Conservation (phyloP, 2,888 invertebrate genomes). For the Bruchidius siliquastri region DNA sequence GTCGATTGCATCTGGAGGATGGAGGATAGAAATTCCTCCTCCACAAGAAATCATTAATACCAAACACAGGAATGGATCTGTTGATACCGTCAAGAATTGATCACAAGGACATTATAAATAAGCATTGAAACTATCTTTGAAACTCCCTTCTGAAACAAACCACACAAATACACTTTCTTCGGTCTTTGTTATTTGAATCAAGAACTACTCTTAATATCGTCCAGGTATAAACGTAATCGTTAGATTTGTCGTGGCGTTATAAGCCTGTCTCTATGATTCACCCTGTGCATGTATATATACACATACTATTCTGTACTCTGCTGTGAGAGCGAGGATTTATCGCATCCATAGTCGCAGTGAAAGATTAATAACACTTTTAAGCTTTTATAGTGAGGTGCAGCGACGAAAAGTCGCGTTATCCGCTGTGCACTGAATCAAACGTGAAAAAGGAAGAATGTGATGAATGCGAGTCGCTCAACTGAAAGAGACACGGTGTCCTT, state of each 20-base stretch:
- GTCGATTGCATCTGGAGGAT: too few species aligned
- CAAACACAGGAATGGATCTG: too few species aligned
- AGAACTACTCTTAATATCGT: too few species aligned
- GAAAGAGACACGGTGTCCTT: background rate
- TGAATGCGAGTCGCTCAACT: background rate
- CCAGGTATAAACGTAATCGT: too few species aligned
- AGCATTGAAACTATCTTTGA: too few species aligned
- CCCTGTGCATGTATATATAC: background rate
- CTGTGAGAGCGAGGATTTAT: slow-evolving; percentile 14
- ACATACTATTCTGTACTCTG: background rate
- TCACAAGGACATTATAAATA: too few species aligned
- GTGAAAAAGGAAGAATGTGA: background rate
- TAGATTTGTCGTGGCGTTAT: background rate
- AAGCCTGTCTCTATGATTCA: background rate
- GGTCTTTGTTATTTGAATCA: too few species aligned
- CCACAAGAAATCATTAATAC: too few species aligned
- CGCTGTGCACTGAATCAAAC: background rate
- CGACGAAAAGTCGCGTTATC: background rate
- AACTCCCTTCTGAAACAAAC: too few species aligned
- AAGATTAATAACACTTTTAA: slow-evolving; percentile 27
- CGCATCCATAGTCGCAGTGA: slow-evolving; percentile 14
- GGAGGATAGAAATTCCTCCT: too few species aligned
- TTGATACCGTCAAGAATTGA: too few species aligned
- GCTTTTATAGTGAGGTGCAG: background rate
- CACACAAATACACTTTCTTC: too few species aligned